A percentile compares a stretch with the other conserved stretches of the same genome.
Evolutionary conservation across 2,113 vertebrate genomes (phyloP).

Genomic region (Carettochelys insculpta): DNA sequence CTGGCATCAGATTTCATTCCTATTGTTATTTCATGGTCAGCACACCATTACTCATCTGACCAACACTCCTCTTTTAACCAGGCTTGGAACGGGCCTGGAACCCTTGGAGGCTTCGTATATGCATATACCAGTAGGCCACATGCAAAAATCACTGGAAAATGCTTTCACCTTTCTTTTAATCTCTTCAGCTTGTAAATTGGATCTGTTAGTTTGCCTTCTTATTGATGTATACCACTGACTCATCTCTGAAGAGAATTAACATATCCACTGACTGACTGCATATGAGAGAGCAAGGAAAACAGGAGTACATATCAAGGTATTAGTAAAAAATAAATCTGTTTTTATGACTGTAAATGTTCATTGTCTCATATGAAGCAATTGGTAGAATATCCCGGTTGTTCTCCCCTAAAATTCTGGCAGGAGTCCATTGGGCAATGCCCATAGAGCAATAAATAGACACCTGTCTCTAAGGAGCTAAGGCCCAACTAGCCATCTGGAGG

Average conservation of each 20-base stretch:
- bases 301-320: not conserved
- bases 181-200: not conserved
- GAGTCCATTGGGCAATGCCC: not conserved
- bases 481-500: not conserved
- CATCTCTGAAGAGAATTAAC: not conserved
- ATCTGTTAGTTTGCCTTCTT: not conserved
- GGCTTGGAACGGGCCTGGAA: too few relatives aligned
- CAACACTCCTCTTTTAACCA: too few relatives aligned
- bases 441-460: not conserved
- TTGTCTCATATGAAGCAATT: not conserved
- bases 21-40: too few relatives aligned
- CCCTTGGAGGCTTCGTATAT: too few relatives aligned
- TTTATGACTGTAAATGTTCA: not conserved
- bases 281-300: not conserved
- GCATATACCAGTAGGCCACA: not conserved
- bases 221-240: not conserved
- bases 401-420: not conserved
- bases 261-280: not conserved
- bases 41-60: too few relatives aligned
- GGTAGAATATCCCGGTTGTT: not conserved
- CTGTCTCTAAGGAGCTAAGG: not conserved
- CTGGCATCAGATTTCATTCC: too few relatives aligned
- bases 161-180: not conserved
- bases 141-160: not conserved
- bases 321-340: slow-evolving; percentile 11